A percentile compares a stretch with the other conserved stretches of the same genome.
These are phyloP conservation scores for Thalassoma bifasciatum DNA, from an alignment of 2,113 vertebrate species.

Conservation along the genomic window DNA sequence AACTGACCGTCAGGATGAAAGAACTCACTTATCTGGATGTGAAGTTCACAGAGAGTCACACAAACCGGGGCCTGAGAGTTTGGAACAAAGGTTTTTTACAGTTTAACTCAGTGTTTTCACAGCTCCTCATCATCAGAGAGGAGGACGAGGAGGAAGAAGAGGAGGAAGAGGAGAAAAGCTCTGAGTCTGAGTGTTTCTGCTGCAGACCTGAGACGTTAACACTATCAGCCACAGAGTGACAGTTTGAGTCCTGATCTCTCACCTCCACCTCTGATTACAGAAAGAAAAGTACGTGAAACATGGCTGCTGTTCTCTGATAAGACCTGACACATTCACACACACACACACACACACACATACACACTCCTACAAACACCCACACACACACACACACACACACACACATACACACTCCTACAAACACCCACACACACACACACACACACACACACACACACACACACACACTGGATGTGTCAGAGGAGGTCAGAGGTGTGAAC, in stretches of 20 bases:
- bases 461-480: neutral
- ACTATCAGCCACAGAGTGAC: constrained; percentile 44
- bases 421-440: too few species aligned
- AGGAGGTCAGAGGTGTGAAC: too few species aligned
- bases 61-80: too few species aligned
- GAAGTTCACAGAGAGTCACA: too few species aligned
- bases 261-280: constrained; percentile 63
- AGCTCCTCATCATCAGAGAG: too few species aligned
- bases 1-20: neutral
- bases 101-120: too few species aligned
- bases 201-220: constrained; percentile 17
- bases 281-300: constrained; percentile 15
- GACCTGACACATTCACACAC: constrained; percentile 17
- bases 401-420: too few species aligned
- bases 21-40: too few species aligned
- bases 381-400: constrained; percentile 1
- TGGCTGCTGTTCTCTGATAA: constrained; percentile 73
- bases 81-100: too few species aligned
- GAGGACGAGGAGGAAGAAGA: too few species aligned
- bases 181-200: neutral
- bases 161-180: neutral
- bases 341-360: neutral
- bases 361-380: too few species aligned
- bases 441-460: constrained; percentile 6
- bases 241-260: constrained; percentile 54